Evolutionary conservation across 2,113 vertebrate species (phyloP).

Genomic region (Uria aalge): DNA sequence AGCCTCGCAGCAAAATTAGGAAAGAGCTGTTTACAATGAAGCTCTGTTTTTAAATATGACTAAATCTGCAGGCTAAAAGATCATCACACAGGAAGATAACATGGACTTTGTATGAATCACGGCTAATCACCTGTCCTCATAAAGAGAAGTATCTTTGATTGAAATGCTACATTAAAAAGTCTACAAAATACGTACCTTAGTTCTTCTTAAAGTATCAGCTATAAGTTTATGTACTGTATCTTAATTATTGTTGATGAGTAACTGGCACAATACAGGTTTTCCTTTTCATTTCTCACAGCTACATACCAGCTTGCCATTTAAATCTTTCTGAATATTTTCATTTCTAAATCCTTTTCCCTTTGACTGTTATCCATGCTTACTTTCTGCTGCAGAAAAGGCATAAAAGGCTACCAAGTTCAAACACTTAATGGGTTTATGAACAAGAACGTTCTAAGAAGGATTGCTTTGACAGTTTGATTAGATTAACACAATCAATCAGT

Average conservation of each 20-base stretch:
- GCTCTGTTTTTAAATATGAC: neutral
- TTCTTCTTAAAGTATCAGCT: neutral
- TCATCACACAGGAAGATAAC: neutral
- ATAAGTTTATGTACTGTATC: neutral
- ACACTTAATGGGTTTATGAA: conserved; percentile 28
- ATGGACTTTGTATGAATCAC: neutral
- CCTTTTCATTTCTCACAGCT: neutral
- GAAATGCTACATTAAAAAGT: neutral
- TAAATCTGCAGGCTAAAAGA: neutral
- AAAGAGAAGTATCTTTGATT: neutral
- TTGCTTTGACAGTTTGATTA: conserved; percentile 12
- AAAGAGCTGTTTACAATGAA: neutral
- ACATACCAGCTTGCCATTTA: neutral
- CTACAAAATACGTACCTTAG: neutral
- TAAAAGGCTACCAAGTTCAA: conserved; percentile 13
- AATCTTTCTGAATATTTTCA: neutral
- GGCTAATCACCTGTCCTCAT: neutral
- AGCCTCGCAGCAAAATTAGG: neutral
- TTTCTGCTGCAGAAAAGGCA: neutral
- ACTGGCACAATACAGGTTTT: neutral
- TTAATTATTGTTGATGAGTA: neutral
- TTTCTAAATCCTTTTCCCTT: neutral
- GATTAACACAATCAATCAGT: conserved; percentile 24
- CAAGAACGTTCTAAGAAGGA: conserved; percentile 3
- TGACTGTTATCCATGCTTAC: neutral